Conservation (phyloP, 1,140 invertebrate species). For the Dendrolimus kikuchii region DNA sequence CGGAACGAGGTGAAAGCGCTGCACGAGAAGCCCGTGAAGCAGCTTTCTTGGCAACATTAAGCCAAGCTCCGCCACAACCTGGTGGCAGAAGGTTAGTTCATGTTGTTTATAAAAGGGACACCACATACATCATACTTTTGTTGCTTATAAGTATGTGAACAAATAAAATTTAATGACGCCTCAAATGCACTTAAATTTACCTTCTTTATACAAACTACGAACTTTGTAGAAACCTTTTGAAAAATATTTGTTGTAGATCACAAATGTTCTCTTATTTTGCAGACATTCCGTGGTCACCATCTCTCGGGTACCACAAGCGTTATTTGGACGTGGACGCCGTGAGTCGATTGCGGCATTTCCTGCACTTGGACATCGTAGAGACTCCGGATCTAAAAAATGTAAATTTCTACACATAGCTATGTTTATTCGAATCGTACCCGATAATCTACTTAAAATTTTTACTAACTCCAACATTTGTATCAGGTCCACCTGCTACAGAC, state of each 20-base stretch:
- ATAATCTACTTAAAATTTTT: too few relatives aligned
- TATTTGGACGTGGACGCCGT: conserved; percentile 82
- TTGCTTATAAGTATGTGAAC: neutral
- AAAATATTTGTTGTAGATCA: too few relatives aligned
- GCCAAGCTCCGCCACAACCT: conserved; percentile 79
- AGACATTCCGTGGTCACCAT: conserved; percentile 89
- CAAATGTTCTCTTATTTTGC: conserved; percentile 18
- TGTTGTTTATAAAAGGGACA: neutral
- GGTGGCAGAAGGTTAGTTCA: conserved; percentile 75
- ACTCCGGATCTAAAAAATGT: conserved; percentile 61
- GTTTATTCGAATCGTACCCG: conserved; percentile 3
- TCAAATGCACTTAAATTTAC: too few relatives aligned
- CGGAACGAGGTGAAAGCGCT: conserved; percentile 82
- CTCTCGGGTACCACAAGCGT: conserved; percentile 80
- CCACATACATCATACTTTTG: neutral
- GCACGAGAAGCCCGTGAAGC: conserved; percentile 80
- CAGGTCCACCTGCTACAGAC: conserved; percentile 79
- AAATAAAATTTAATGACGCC: too few relatives aligned
- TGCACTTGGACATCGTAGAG: conserved; percentile 50
- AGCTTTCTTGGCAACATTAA: conserved; percentile 85
- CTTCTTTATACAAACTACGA: too few relatives aligned
- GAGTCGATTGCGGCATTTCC: conserved; percentile 86
- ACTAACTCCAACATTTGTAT: conserved; percentile 8
- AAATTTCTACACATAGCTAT: conserved; percentile 14
- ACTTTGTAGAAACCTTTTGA: too few relatives aligned